Evolutionary conservation across 1,140 invertebrate genomes (phyloP), one percentile per base, ranked within the genome.

Genomic region (Lutraria rhynchaena): DNA sequence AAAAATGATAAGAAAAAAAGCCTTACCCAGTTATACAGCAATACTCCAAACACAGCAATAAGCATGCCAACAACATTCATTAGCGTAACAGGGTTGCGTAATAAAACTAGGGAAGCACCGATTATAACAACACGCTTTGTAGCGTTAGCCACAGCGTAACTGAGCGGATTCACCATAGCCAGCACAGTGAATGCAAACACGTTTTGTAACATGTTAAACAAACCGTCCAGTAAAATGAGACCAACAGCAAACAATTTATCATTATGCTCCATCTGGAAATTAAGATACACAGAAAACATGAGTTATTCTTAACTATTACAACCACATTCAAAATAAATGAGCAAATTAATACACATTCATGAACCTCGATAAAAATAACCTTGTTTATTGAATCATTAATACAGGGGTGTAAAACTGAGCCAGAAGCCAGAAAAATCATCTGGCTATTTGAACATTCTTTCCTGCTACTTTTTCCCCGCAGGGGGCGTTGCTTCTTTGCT

Each of bases 91-190:
- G 98, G 98, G 93, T 99, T 99, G 33, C 96, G 95, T 77, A 99
- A 93, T 82, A 98, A 94, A 51, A 99, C 92, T 73, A 99, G 93
- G 7, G 97, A 99, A 29, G 97, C 95, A 27, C 94, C 95, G 86
- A 99, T 99, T 24, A 99, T 96, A 80, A 96, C 96, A 83, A 99
- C 97, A 86, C 98, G 94, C 92, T 99, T 99, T n/a, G 97, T 97
- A 17, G 97, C 97, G 92, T 96, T 99, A 19, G 97, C 97, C 27
- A 99, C 97, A 0, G 98, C 97, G 92, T 99, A 99, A 0, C 97
- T 98, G 29, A 99, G 93, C 22, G 98, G 97, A 19, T 97, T 95
- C 1, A 99, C 97, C 74, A 98, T 87, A 33, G 91, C 87, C 76
- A 99, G 94, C 31, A 99, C 95, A 78, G 96, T 97, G 92, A 99